These are phyloP conservation scores for Ylistrum balloti DNA, from an alignment of 1,140 invertebrate species.

Conservation along the genomic window DNA sequence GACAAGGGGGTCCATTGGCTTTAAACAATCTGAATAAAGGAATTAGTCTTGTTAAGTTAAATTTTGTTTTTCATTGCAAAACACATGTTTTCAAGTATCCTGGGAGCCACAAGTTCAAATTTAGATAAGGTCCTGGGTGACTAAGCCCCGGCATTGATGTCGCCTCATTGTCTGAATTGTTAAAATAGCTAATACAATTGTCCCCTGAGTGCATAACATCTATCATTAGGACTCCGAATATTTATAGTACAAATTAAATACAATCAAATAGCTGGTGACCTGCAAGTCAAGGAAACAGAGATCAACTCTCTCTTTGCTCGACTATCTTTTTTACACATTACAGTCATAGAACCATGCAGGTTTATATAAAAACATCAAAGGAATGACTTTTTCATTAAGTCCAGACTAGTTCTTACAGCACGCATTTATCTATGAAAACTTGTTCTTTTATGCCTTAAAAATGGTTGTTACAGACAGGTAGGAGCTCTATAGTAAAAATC, in stretches of 20 bases:
- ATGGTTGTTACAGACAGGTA: no score
- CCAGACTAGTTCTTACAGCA: no score
- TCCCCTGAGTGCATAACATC: neutral
- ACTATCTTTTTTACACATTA: no score
- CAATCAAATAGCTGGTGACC: neutral
- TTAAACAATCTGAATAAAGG: neutral
- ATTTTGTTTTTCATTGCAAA: neutral
- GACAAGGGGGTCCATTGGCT: neutral
- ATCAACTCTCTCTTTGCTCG: no score
- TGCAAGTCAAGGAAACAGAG: no score
- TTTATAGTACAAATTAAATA: neutral
- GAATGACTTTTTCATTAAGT: no score
- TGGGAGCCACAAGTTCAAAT: neutral
- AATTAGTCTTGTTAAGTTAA: neutral
- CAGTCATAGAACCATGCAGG: no score
- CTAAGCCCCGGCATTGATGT: neutral
- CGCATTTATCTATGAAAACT: no score
- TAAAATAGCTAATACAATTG: neutral
- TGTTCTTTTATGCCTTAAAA: no score
- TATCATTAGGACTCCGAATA: neutral
- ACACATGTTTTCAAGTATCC: neutral
- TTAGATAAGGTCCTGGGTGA: neutral
- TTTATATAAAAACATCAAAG: no score
- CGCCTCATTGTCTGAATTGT: neutral
- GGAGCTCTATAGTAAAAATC: no score